A percentile compares a stretch with the other conserved stretches of the same genome.
phyloP scores from a whole-genome alignment of 1,140 invertebrate species.

The Dolichoris vasculosae region DNA sequence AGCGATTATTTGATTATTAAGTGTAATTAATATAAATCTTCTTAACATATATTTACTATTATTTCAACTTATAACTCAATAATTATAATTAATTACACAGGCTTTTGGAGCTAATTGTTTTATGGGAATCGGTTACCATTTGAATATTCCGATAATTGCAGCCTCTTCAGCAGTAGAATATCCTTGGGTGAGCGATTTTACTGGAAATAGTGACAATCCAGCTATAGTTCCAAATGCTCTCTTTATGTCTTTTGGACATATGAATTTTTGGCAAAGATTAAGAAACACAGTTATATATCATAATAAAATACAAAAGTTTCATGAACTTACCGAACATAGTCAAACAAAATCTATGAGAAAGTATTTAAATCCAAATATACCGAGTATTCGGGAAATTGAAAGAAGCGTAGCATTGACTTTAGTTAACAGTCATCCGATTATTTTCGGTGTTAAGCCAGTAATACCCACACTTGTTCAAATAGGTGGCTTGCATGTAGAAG shows the following conservation, averaged over 20 bases:
- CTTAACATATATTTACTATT: no score
- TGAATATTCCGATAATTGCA: conserved; percentile 77
- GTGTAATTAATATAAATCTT: no score
- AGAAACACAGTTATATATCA: conserved; percentile 56
- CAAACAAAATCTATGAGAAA: conserved; percentile 69
- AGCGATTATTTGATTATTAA: no score
- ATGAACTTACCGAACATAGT: conserved; percentile 46
- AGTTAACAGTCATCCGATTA: conserved; percentile 69
- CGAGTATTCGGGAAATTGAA: conserved; percentile 76
- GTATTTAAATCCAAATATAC: conserved; percentile 76
- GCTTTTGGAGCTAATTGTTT: conserved; percentile 69
- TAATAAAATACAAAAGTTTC: conserved; percentile 38
- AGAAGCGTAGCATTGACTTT: conserved; percentile 65
- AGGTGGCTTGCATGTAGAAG: conserved; percentile 69
- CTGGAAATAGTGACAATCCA: conserved; percentile 77
- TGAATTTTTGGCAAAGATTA: conserved; percentile 60
- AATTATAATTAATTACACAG: conserved; percentile 25
- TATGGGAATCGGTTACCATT: conserved; percentile 75
- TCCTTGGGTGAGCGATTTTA: conserved; percentile 78
- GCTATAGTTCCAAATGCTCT: conserved; percentile 77
- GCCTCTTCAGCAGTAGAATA: conserved; percentile 77
- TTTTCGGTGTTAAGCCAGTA: conserved; percentile 66
- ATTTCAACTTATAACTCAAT: no score
- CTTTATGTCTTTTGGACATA: conserved; percentile 74
- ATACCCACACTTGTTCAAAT: conserved; percentile 69